Evolutionary conservation across 2,113 vertebrate genomes (phyloP).

Genomic region (Romanogobio albipinnatus): DNA sequence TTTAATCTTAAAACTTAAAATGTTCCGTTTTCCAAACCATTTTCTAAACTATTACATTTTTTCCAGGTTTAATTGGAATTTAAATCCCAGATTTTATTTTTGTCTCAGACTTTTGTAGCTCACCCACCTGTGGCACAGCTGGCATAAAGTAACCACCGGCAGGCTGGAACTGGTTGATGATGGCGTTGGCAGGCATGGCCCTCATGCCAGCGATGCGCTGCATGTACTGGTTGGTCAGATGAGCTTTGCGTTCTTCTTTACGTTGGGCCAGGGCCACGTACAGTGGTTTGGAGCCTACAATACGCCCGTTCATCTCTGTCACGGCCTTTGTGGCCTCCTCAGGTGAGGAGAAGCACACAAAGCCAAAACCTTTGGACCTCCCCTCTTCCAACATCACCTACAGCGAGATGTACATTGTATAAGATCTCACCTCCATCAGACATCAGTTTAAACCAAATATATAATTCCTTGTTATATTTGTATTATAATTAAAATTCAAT

Average conservation of each 20-base stretch:
- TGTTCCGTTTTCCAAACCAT: background rate
- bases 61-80: background rate
- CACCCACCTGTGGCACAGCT: conserved; percentile 91
- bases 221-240: conserved; percentile 99
- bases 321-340: conserved; percentile 99
- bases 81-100: background rate
- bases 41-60: background rate
- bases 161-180: conserved; percentile 98
- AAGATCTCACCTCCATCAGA: background rate
- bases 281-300: conserved; percentile 95
- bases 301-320: conserved; percentile 98
- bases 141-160: conserved; percentile 97
- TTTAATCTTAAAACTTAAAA: background rate
- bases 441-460: background rate
- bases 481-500: no score
- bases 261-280: conserved; percentile 96
- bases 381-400: conserved; percentile 99
- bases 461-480: background rate
- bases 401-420: conserved; percentile 16
- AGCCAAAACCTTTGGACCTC: conserved; percentile 97
- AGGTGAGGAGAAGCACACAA: conserved; percentile 98
- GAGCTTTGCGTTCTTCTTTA: conserved; percentile 97
- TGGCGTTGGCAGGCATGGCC: conserved; percentile 94
- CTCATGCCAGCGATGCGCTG: conserved; percentile 98
- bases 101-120: background rate